A percentile compares a stretch with the other conserved stretches of the same genome.
These are phyloP conservation scores for Pitangus sulphuratus DNA, from an alignment of 2,797 vertebrate genomes.

Conservation along the genomic window DNA sequence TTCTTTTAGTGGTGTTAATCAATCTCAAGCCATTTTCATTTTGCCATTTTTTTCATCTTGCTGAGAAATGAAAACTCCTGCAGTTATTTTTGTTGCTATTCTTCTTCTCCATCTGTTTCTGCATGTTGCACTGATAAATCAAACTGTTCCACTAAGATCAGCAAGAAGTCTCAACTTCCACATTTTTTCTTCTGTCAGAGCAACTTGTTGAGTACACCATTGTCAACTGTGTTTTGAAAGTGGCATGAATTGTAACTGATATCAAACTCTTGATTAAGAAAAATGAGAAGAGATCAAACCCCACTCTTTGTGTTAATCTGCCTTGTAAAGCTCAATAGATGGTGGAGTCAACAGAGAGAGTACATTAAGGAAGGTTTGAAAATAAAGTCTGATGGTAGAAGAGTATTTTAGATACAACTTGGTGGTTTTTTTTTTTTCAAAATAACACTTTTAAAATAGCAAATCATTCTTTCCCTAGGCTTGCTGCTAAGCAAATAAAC, in stretches of 20 bases:
- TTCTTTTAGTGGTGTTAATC: neutral
- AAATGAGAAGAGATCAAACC: neutral
- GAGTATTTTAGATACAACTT: neutral
- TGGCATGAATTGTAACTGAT: neutral
- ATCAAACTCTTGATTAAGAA: neutral
- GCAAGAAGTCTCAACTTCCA: neutral
- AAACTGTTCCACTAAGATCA: neutral
- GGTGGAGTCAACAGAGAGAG: neutral
- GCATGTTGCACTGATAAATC: neutral
- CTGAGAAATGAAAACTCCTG: neutral
- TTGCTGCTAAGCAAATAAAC: conserved; percentile 13
- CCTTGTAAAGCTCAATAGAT: neutral
- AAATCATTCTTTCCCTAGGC: neutral
- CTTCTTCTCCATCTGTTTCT: neutral
- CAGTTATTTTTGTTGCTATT: neutral
- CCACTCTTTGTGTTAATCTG: neutral
- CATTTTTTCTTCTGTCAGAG: neutral
- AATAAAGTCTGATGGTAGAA: neutral
- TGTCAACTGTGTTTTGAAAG: neutral
- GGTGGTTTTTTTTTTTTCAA: neutral
- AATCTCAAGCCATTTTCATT: neutral
- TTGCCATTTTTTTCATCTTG: neutral
- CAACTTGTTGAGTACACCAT: neutral
- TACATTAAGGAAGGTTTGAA: neutral
- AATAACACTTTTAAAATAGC: neutral